These are phyloP conservation scores for Lophotriccus pileatus DNA, from an alignment of 2,797 vertebrate species.

Conservation along the genomic window DNA sequence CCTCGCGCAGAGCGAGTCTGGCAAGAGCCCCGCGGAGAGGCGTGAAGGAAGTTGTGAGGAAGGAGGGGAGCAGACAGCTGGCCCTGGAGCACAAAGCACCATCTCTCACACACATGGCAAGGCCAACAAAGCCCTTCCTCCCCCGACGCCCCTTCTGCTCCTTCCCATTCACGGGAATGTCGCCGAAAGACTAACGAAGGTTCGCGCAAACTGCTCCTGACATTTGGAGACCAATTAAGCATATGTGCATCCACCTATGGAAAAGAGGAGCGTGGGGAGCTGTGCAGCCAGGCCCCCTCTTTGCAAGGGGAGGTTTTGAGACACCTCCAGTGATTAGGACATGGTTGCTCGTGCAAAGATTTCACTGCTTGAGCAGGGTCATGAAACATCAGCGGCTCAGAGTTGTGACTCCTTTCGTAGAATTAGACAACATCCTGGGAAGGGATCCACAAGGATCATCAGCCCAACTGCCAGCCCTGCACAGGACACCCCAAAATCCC, in stretches of 20 bases:
- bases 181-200: background rate
- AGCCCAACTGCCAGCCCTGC: background rate
- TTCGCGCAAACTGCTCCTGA: slow-evolving; percentile 16
- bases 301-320: background rate
- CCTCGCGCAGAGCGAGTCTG: background rate
- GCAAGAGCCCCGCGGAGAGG: background rate
- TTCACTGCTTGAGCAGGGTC: background rate
- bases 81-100: background rate
- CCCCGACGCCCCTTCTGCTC: background rate
- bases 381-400: rapidly evolving
- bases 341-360: rapidly evolving
- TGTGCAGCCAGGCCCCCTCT: background rate
- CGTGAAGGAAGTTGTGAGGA: background rate
- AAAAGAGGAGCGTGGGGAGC: rapidly evolving
- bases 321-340: background rate
- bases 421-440: rapidly evolving
- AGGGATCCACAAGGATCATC: background rate
- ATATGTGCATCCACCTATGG: background rate
- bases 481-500: background rate
- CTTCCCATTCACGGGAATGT: background rate
- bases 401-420: background rate
- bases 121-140: background rate
- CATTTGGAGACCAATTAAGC: slow-evolving; percentile 26
- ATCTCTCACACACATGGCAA: background rate
- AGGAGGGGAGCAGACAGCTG: background rate